Base-by-base conservation (phyloP, 2,797 vertebrate species). In the Diceros bicornis region DNA sequence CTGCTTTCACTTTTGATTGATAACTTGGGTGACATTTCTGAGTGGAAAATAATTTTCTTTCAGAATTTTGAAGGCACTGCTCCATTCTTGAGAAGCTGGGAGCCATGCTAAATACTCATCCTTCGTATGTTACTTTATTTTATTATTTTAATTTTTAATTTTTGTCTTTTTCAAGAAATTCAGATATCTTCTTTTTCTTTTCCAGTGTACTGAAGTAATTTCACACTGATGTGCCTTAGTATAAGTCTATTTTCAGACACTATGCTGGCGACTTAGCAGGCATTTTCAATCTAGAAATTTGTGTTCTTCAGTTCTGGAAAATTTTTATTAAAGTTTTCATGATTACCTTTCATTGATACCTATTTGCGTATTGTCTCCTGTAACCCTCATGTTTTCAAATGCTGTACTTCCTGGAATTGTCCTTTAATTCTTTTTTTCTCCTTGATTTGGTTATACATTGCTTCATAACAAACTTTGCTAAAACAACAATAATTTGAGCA, bases 261-360 rank as follows among this genome's bases (percentile, higher is more conserved):
- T 25, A 9, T 50, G 12, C 4, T 72, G 6, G 29, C 6, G 13
- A 50, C 3, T 47, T 78, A 7, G 16, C 50, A 21, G 37, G 4
- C 44, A 94, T 81, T 81, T 94, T 72, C 21, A 62, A 88, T 50
- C 41, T 62, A 71, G 55, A 88, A 88, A 78, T 72, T 52, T 61
- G 9, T 62, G 44, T 68, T 74, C 17, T 74, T 61, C 3, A 61
- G 17, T 81, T 81, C n/a, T 37, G 29, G 12, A 6, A 61, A 72
- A 72, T 13, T 71, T 61, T 50, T n/a, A 37, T 62, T 52, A 64
- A 52, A 62, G 2, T 72, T 94, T 79, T 32, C 29, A 17, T 71
- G 8, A 37, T 55, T 52, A 83, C 17, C 3, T 81, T 81, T 21
- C 2, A 27, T 82, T 52, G 50, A 52, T 52, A 52, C 4, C 6